phyloP scores from a whole-genome alignment of 2,113 vertebrate species.

The Poeciliopsis retropinna region DNA sequence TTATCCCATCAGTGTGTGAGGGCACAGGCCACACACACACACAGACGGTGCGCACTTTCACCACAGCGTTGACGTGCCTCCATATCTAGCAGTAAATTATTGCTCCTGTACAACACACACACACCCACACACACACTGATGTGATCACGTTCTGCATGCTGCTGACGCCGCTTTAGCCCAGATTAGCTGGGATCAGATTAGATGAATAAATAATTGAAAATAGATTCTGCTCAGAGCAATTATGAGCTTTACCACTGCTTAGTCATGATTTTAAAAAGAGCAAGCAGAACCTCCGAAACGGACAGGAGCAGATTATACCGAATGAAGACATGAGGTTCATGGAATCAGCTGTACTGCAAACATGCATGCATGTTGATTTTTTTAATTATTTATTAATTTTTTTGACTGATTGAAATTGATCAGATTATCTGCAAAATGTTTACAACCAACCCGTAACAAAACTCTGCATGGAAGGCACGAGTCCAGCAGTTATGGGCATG shows the following conservation, averaged over 20 bases:
- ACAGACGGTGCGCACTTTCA: background rate
- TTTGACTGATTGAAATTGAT: background rate
- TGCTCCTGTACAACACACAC: slow-evolving; percentile 7
- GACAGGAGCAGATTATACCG: background rate
- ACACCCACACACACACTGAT: slow-evolving; percentile 8
- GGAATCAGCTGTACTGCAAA: background rate
- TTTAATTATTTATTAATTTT: no score
- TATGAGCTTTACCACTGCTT: slow-evolving; percentile 44
- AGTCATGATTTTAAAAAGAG: slow-evolving; percentile 32
- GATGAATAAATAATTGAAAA: slow-evolving; percentile 69
- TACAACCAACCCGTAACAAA: background rate
- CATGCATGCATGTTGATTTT: no score
- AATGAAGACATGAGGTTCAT: background rate
- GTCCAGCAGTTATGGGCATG: background rate
- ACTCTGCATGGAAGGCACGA: background rate
- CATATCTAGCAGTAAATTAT: background rate
- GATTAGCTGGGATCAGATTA: slow-evolving; percentile 77
- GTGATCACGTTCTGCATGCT: slow-evolving; percentile 36
- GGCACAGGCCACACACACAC: background rate
- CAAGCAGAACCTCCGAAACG: slow-evolving; percentile 2
- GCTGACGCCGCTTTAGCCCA: slow-evolving; percentile 60
- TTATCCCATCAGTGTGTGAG: slow-evolving; percentile 54
- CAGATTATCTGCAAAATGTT: background rate
- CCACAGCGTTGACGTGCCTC: background rate
- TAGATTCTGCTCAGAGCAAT: slow-evolving; percentile 53